These are phyloP conservation scores for Drosophila imparisetae DNA, from an alignment of 2,888 invertebrate species.

Conservation along the genomic window DNA sequence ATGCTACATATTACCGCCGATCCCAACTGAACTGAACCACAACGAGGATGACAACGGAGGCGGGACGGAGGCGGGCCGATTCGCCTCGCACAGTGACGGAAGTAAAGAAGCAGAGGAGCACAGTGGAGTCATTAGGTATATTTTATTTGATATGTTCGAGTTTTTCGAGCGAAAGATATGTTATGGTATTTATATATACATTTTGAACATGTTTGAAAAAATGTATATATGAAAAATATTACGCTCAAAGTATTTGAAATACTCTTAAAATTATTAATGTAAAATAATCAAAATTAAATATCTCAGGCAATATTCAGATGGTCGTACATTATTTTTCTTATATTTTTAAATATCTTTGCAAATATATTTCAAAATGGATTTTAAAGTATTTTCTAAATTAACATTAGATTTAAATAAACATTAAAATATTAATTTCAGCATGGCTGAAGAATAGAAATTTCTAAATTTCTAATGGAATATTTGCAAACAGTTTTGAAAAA, in stretches of 20 bases:
- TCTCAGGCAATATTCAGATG: background rate
- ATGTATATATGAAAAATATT: background rate
- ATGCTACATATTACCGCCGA: conserved; percentile 78
- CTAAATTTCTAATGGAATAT: background rate
- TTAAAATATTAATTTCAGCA: background rate
- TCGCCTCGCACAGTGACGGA: conserved; percentile 65
- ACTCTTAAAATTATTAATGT: background rate
- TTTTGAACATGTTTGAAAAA: background rate
- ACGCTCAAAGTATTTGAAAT: background rate
- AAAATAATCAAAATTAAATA: background rate
- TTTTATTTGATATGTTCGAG: background rate
- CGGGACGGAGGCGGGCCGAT: conserved; percentile 38
- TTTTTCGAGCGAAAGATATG: background rate
- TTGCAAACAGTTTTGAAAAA: background rate
- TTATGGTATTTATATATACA: background rate
- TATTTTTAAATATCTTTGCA: background rate
- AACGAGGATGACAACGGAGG: conserved; percentile 46
- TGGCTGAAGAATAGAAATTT: background rate
- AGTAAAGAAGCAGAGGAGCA: conserved; percentile 58
- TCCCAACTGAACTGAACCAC: conserved; percentile 45
- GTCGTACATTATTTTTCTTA: background rate
- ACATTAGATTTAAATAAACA: background rate
- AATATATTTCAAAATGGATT: background rate
- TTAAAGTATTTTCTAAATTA: background rate
- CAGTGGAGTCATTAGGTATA: conserved; percentile 57